These are phyloP conservation scores for Etheostoma spectabile DNA, from an alignment of 2,113 vertebrate species.

Conservation along the genomic window DNA sequence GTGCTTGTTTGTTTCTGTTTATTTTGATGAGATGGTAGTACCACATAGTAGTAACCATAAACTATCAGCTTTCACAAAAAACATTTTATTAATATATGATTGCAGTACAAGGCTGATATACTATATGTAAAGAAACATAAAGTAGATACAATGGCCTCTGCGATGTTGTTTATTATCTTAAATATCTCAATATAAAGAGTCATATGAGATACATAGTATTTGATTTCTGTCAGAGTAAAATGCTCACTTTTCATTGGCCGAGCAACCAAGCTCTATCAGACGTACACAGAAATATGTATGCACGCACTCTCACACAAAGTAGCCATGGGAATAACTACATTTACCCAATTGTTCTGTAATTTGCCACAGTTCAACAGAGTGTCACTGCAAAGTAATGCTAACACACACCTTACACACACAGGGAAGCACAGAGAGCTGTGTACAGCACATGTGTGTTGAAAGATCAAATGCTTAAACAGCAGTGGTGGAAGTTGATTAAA, in stretches of 20 bases:
- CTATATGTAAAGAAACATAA: too few species aligned
- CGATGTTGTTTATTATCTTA: neutral
- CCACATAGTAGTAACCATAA: too few species aligned
- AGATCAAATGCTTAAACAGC: conserved; percentile 7
- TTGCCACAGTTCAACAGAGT: conserved; percentile 36
- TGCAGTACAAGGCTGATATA: neutral
- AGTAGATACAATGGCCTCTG: neutral
- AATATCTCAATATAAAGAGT: neutral
- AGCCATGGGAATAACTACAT: conserved; percentile 19
- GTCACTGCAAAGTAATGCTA: conserved; percentile 12
- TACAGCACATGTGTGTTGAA: neutral
- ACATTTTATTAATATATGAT: neutral
- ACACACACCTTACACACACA: conserved; percentile 13
- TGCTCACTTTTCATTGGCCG: neutral
- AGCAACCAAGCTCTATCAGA: conserved; percentile 6
- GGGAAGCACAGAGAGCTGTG: neutral
- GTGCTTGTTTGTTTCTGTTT: conserved; percentile 29
- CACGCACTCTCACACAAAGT: neutral
- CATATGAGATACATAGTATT: neutral
- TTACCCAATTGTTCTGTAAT: conserved; percentile 32
- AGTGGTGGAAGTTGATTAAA: conserved; percentile 15
- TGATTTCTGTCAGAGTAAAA: neutral
- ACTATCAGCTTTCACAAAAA: neutral
- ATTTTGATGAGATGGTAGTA: conserved; percentile 20
- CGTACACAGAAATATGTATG: neutral